Base-by-base conservation (phyloP, 2,113 vertebrate species). In the Phalacrocorax carbo region DNA sequence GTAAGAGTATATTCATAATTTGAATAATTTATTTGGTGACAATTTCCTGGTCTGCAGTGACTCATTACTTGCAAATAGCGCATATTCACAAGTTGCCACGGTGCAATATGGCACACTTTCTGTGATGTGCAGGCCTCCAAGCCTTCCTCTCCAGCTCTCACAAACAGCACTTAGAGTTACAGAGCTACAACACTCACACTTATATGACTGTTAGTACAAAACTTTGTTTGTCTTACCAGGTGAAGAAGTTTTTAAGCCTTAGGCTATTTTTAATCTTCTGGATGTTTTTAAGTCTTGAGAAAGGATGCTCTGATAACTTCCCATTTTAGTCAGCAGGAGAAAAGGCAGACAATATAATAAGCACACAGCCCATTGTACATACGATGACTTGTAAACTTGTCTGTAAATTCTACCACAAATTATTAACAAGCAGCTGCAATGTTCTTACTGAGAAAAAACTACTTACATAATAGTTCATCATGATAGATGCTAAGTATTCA, bases 391-490 rank as follows among this genome's bases (percentile, higher is more conserved):
- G 84, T 76, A 95, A 91, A 87, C 81, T 93, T 55, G 34, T 40
- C 93, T 70, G 84, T 77, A 87, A 87, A 93, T 87, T 91, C 89
- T 73, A 46, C 58, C 62, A 93, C 73, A 73, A 94, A 85, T 86
- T 82, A 89, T 95, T 94, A 96, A 92, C 83, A 94, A 95, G 70
- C 44, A 92, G 61, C 81, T 95, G 84, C 66, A 82, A 40, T 42
- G 86, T 69, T 93, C 44, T 38, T 68, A 60, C 26, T 34, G 55
- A 76, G 64, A 36, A 93, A 57, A 54, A 54, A 46, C 69, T n/a
- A 38, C 82, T 94, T 94, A 82, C 49, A 89, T 95, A 94, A 91
- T 12, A 85, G 46, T 73, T 87, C 73, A 93, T 61, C 54, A 79
- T 0, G 4, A 79, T 72, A 95, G 78, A 73, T 0, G 2, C 29